Evolutionary conservation across 2,888 invertebrate species (phyloP), one percentile per base, ranked within the genome.

Genomic region (Lithophane ornitopus): DNA sequence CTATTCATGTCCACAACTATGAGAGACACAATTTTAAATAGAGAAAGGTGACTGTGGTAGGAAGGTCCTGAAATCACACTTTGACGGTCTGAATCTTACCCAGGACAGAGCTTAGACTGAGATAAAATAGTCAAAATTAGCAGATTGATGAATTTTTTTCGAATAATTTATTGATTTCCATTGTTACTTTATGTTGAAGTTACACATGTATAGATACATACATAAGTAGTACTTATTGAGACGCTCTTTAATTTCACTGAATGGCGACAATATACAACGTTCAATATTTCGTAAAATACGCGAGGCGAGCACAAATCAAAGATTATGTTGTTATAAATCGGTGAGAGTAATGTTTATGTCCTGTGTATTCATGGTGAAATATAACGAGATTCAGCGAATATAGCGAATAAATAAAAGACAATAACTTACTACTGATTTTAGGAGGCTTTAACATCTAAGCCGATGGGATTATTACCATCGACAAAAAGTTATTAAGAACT

Each of bases 261-360:
- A 69, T 84, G 61, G 52, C 46, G 39, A 66, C 66, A 77, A 63
- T 58, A 26, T 19, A 74, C 39, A 44, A 62, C n/a, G 54, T 66
- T 22, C 19, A 58, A 70, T 62, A 70, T 61, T 69, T 69, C 80
- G 68, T 44, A 69, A 81, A 80, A 68, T 80, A 69, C 66, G 22
- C 59, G 28, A 70, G 67, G 22, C 9, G 44, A 16, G 1, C 81
- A 84, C 61, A 81, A 81, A 81, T 84, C 85, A 81, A 70, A 58
- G 81, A 81, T 81, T 81, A 81, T 54, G 61, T 70, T 66, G 81
- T 67, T 74, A 84, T 80, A 81, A 81, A 80, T 84, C 61, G 65
- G 61, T 62, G 14, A 62, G 73, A 81, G 39, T 73, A 49, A 80
- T 70, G 84, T 65, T 73, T 54, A 61, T 80, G 73, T 72, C 68